Base-by-base conservation (phyloP, 2,888 invertebrate species). In the Tryphoninae sp. region DNA sequence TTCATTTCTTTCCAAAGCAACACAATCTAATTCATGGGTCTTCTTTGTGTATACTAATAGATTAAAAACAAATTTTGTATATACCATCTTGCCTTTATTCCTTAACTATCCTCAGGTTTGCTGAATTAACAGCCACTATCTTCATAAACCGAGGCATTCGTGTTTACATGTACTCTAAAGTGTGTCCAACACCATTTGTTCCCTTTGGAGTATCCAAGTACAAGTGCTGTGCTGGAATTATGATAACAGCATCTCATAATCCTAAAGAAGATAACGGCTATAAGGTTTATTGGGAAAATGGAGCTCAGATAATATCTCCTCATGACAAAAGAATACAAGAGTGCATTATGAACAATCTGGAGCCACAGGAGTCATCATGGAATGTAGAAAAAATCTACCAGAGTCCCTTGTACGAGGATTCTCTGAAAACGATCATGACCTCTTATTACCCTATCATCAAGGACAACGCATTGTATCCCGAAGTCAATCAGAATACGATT, bases 191-290 rank as follows among this genome's bases (percentile, higher is more conserved):
- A 0, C 99, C 99, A 0, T 96, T 98, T 89, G 96, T 99, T 42
- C 96, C 99, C 0, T 99, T 96, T 92, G 95, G 95, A 0, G 96
- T 98, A 0, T 93, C 93, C 2, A 93, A 95, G 83, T 95, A 95
- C 79, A 94, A 95, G 19, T 96, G 96, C 75, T 95, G 95, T 0
- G 97, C 96, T 53, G 98, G 98, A 0, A 94, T 98, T 4, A 98
- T 98, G 97, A 95, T 98, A 4, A 99, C 98, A 0, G 98, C 98
- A 0, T 98, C 98, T 0, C 98, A 98, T 89, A 98, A 98, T 92
- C 98, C 98, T 0, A 98, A 97, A 90, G 95, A 98, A 40, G 98
- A 99, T 90, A 98, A 98, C 90, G 98, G 98, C 1, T 99, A 99
- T 90, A 99, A 99, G 93, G 98, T 98, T 6, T 99, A 99, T 91